A percentile compares a stretch with the other conserved stretches of the same genome.
Conservation (phyloP, 2,797 vertebrate genomes). For the Lateolabrax maculatus region DNA sequence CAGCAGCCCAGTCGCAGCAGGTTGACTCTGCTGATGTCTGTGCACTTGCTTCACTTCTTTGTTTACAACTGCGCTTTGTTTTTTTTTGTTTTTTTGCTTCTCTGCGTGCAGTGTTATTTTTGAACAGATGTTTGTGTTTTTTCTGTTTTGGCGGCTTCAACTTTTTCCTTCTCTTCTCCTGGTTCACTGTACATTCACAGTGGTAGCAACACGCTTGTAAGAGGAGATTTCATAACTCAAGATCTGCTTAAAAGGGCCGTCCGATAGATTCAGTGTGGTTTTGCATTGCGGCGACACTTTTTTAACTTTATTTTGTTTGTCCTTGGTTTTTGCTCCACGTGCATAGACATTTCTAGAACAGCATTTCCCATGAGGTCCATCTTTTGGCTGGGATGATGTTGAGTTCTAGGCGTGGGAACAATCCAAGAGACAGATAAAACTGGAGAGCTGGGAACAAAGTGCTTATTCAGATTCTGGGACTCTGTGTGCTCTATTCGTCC, state of each 20-base stretch:
- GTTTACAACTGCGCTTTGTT: slow-evolving; percentile 4
- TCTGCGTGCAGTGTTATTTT: slow-evolving; percentile 22
- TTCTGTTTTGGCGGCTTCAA: slow-evolving; percentile 8
- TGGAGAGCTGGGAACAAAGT: slow-evolving; percentile 40
- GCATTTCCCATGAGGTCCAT: slow-evolving; percentile 32
- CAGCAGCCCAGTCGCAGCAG: not conserved
- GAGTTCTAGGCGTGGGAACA: slow-evolving; percentile 50
- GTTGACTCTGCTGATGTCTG: slow-evolving; percentile 9
- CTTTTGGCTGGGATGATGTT: slow-evolving; percentile 17
- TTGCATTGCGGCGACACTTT: not conserved
- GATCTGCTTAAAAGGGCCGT: not conserved
- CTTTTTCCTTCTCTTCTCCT: slow-evolving; percentile 13
- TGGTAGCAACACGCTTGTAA: not conserved
- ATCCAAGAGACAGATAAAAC: slow-evolving; percentile 33
- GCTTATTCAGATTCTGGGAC: slow-evolving; percentile 42
- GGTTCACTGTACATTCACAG: slow-evolving; percentile 4
- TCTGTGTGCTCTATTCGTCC: slow-evolving; percentile 17
- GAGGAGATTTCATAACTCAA: not conserved
- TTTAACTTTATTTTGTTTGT: no score
- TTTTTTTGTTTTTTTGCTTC: slow-evolving; percentile 28
- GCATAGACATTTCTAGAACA: slow-evolving; percentile 39
- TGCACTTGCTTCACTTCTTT: slow-evolving; percentile 44
- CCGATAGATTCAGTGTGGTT: not conserved
- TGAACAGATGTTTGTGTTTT: slow-evolving; percentile 30
- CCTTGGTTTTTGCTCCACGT: slow-evolving; percentile 11